phyloP scores from a whole-genome alignment of 1,140 invertebrate species.

The Chrysopa pallens region DNA sequence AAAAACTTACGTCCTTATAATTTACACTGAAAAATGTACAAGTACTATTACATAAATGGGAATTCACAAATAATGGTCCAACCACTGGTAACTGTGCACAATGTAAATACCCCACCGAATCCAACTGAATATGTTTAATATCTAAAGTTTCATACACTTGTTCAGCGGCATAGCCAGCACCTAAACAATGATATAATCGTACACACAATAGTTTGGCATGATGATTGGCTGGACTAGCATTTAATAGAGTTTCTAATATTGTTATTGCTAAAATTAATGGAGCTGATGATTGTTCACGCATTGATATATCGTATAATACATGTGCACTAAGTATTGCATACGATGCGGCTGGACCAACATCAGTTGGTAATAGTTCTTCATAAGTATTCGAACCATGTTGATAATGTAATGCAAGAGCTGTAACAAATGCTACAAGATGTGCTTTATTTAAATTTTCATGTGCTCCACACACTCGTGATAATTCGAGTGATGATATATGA shows the following conservation, averaged over 20 bases:
- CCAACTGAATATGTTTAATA: conserved; percentile 86
- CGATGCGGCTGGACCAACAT: conserved; percentile 47
- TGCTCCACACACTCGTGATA: conserved; percentile 44
- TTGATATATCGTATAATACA: conserved; percentile 47
- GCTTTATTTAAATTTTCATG: conserved; percentile 29
- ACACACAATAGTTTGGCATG: conserved; percentile 58
- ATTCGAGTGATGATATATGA: conserved; percentile 50
- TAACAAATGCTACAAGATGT: conserved; percentile 28
- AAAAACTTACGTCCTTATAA: conserved; percentile 58
- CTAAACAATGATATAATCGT: conserved; percentile 51
- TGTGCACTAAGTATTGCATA: conserved; percentile 64
- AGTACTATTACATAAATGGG: conserved; percentile 44
- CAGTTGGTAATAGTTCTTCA: conserved; percentile 31
- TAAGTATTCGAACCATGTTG: conserved; percentile 27
- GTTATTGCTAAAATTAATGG: conserved; percentile 43
- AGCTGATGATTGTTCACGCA: conserved; percentile 34
- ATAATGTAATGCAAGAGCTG: conserved; percentile 29
- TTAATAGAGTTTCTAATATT: conserved; percentile 48
- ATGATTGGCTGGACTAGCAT: conserved; percentile 56
- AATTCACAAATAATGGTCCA: conserved; percentile 45
- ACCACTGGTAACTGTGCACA: conserved; percentile 48
- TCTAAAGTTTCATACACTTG: conserved; percentile 53
- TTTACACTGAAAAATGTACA: conserved; percentile 75
- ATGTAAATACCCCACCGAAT: conserved; percentile 75
- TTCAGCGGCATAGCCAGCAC: conserved; percentile 48